phyloP scores from a whole-genome alignment of 2,113 vertebrate species.

The Antennarius striatus region DNA sequence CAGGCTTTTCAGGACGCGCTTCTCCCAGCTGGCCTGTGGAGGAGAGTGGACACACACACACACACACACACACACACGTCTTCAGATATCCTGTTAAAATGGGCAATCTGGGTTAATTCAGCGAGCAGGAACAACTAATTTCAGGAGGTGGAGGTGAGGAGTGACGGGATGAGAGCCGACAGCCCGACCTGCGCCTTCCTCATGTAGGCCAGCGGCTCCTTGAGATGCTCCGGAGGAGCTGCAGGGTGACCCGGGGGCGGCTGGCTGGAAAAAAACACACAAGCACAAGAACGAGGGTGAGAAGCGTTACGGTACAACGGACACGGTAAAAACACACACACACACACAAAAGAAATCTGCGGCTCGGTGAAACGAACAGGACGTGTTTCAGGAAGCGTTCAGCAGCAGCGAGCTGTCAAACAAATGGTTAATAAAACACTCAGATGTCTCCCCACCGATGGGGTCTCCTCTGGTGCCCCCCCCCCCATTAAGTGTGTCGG shows the following conservation, averaged over 20 bases:
- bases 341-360: neutral
- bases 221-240: slow-evolving; percentile 89
- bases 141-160: slow-evolving; percentile 15
- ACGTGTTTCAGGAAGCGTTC: neutral
- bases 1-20: slow-evolving; percentile 94
- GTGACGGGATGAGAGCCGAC: slow-evolving; percentile 52
- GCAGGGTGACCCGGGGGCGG: slow-evolving; percentile 83
- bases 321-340: neutral
- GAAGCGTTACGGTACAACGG: neutral
- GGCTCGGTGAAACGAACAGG: slow-evolving; percentile 7
- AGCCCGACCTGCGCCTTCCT: slow-evolving; percentile 91
- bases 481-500: slow-evolving; percentile 2
- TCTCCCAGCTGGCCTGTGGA: slow-evolving; percentile 94
- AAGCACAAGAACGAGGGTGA: slow-evolving; percentile 11
- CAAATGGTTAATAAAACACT: neutral
- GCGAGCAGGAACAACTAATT: neutral
- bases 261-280: slow-evolving; percentile 75
- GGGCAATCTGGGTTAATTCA: neutral
- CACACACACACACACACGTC: slow-evolving; percentile 3
- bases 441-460: neutral
- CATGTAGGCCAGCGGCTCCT: slow-evolving; percentile 96
- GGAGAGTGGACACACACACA: slow-evolving; percentile 28
- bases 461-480: neutral
- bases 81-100: slow-evolving; percentile 9
- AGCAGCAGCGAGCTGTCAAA: slow-evolving; percentile 7